A percentile compares a stretch with the other conserved stretches of the same genome.
These are phyloP conservation scores for Upupa epops DNA, from an alignment of 2,113 vertebrate genomes.

Conservation along the genomic window DNA sequence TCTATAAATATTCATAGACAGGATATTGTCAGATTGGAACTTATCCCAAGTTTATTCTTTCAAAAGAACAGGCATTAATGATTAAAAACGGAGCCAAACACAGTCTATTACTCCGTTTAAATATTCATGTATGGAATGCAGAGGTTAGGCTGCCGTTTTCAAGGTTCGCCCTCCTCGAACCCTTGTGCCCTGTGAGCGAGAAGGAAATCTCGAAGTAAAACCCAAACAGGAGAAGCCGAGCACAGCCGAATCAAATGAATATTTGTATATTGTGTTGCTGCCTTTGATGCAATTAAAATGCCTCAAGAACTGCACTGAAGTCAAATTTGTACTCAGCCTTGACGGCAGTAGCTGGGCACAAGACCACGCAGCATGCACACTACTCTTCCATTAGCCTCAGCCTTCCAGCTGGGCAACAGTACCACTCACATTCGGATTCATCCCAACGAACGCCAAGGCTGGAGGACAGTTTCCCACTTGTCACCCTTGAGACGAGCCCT, in stretches of 20 bases:
- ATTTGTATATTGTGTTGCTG: background rate
- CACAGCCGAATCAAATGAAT: background rate
- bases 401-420: background rate
- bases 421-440: fast-evolving
- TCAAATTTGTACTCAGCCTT: conserved; percentile 3
- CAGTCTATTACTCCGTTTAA: background rate
- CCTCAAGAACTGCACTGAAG: conserved; percentile 1
- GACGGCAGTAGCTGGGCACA: background rate
- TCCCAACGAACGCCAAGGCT: background rate
- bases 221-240: background rate
- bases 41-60: conserved; percentile 23
- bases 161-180: background rate
- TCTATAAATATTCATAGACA: conserved; percentile 44
- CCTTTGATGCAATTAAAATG: conserved; percentile 11
- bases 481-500: background rate
- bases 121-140: background rate
- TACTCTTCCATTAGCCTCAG: background rate
- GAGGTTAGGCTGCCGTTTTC: conserved; percentile 6
- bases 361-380: fast-evolving
- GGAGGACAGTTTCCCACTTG: background rate
- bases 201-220: background rate
- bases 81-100: conserved; percentile 7
- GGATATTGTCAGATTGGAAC: conserved; percentile 15
- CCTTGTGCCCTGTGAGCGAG: background rate
- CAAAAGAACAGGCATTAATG: conserved; percentile 18